Evolutionary conservation across 1,140 invertebrate species (phyloP), one percentile per base, ranked within the genome.

Genomic region (Zaprionus inermis): DNA sequence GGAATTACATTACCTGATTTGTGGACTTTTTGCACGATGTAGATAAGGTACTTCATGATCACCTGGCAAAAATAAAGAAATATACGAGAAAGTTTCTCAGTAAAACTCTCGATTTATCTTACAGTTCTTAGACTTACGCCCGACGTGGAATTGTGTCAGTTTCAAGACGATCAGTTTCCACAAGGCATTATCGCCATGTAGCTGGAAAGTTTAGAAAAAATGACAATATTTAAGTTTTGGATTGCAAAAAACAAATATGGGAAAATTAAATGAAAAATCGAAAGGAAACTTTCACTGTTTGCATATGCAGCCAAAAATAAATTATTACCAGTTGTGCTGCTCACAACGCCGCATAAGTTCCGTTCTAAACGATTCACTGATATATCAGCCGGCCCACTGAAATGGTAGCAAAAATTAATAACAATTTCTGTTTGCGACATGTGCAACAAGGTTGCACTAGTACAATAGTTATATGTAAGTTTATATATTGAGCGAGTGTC

Each of bases 121-220:
- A 38, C 22, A 32, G 14, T 24, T 41, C 6, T 36, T 22, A 74
- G 70, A 74, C 72, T 74, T 74, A 74, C 72, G 66, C 72, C 72
- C 58, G 38, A 63, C 34, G 58, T 70, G 72, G 72, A 56, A 63
- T 52, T 61, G 57, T 68, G 65, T 73, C 71, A 69, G 66, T 70
- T 63, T 70, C 57, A 52, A 72, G 66, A 70, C 66, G 57, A 52
- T 41, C 58, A 55, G 55, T 72, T 63, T 70, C 72, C 51, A 74
- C 66, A 57, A 56, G 58, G 58, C 46, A 51, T 58, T 58, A 52
- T 44, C 44, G 55, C 63, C 71, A 54, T 41, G 51, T 63, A 22
- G 76, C 83, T 86, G 83, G 30, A 44, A 88, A 82, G 34, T 82
- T 88, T 78, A 80, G 58, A 88, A 64, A 89, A 75, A 89, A 88